Evolutionary conservation across 1,140 invertebrate genomes (phyloP).

Genomic region (Pachyrhynchus sulphureomaculatus): DNA sequence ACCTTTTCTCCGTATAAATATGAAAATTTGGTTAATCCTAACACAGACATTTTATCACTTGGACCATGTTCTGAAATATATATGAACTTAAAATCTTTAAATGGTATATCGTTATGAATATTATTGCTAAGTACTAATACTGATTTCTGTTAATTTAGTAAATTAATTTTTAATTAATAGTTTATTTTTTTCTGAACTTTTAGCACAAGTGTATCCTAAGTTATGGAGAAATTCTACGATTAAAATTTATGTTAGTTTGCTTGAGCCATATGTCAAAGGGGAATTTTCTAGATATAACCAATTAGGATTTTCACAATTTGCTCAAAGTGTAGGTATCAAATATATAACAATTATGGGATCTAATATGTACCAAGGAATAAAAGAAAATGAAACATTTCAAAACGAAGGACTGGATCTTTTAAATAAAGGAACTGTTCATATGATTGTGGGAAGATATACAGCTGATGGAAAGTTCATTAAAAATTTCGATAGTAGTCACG

Average conservation of each 20-base stretch:
- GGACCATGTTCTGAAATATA: neutral
- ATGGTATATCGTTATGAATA: too few species aligned
- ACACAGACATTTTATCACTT: neutral
- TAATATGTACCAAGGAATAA: neutral
- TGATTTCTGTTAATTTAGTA: too few species aligned
- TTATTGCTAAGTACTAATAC: too few species aligned
- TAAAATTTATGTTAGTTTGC: neutral
- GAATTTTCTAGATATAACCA: neutral
- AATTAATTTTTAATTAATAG: too few species aligned
- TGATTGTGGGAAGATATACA: neutral
- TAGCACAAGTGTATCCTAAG: neutral
- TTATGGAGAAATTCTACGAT: constrained; percentile 8
- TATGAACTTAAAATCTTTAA: neutral
- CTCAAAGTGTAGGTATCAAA: neutral
- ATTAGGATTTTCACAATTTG: neutral
- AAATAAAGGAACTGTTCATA: neutral
- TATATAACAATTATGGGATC: neutral
- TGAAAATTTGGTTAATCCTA: neutral
- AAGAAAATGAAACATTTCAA: neutral
- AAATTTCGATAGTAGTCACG: neutral
- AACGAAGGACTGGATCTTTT: constrained; percentile 5
- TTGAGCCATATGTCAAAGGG: neutral
- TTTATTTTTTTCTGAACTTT: too few species aligned
- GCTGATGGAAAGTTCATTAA: neutral
- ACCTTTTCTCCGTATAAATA: neutral